Evolutionary conservation across 2,888 invertebrate genomes (phyloP), one percentile per base, ranked within the genome.

Genomic region (Zygogramma bicolorata): DNA sequence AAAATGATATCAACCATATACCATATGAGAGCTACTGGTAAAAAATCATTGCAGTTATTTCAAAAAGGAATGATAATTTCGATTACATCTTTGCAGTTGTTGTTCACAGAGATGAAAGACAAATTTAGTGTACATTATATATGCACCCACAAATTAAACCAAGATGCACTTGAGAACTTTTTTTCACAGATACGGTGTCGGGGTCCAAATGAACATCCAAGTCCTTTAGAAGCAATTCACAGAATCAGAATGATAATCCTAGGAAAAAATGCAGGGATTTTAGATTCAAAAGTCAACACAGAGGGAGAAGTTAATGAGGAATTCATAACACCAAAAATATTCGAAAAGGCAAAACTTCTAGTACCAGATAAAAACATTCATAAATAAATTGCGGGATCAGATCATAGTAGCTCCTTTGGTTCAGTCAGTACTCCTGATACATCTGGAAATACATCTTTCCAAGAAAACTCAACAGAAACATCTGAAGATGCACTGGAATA

Each of bases 241-340:
- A 15, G 27, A 2, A 59, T 59, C 27, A 22, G 27, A 59, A 59
- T 25, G 59, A 59, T 59, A 25, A 18, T 59, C 13, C 8, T 59
- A 6, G 59, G 59, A 15, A 59, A 59, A 25, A 59, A 25, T 27
- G 25, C 59, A 22, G 59, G 59, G 13, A 59, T 59, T 59, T 59
- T 59, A 59, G 59, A 59, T 15, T 27, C 59, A 59, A 59, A 59
- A 59, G 59, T 59, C 5, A 59, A 59, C 22, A 59, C 59, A 8
- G n/a, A 22, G 13, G 59, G 27, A 22, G 15, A 15, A 27, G 59
- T 59, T 31, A 59, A 18, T 27, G 22, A 59, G 31, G 59, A 59
- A 27, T 59, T 27, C 10, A 22, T 59, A 59, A 59, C 59, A 59
- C 59, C 59, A 15, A 59, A 59, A 59, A 29, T 59, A 29, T 59